phyloP scores from a whole-genome alignment of 2,113 vertebrate species.

The Lathamus discolor region DNA sequence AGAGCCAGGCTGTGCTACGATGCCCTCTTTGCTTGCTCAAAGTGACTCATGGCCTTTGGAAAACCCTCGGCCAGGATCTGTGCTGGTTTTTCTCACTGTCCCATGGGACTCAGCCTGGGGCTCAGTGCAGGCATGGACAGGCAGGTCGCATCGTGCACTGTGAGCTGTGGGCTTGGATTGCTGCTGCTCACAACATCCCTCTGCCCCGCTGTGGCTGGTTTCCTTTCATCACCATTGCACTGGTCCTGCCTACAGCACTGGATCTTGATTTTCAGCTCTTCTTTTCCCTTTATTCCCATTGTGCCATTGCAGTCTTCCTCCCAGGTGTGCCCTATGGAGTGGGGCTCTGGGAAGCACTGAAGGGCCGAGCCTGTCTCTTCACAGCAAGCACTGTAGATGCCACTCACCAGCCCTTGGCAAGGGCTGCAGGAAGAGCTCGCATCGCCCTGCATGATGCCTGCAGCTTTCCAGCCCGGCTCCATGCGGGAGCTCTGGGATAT shows the following conservation, averaged over 20 bases:
- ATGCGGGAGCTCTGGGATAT: neutral
- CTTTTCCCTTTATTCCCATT: neutral
- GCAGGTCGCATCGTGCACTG: neutral
- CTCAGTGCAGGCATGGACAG: neutral
- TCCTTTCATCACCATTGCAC: neutral
- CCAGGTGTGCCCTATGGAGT: accelerated
- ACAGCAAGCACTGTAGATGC: accelerated
- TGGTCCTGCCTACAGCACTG: neutral
- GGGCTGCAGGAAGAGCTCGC: neutral
- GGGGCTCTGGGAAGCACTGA: neutral
- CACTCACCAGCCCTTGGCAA: accelerated
- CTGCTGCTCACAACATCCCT: neutral
- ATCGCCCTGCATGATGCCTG: too few species aligned
- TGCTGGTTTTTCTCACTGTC: neutral
- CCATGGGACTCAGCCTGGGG: neutral
- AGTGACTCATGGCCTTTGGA: accelerated
- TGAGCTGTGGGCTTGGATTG: neutral
- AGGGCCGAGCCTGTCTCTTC: accelerated
- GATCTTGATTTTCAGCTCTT: neutral
- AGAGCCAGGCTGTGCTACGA: accelerated
- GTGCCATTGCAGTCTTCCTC: neutral
- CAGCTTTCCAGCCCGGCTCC: neutral
- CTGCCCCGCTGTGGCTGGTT: neutral
- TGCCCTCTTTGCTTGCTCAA: neutral
- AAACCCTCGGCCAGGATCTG: accelerated